Base-by-base conservation (phyloP, 2,113 vertebrate species). In the Odontesthes bonariensis region DNA sequence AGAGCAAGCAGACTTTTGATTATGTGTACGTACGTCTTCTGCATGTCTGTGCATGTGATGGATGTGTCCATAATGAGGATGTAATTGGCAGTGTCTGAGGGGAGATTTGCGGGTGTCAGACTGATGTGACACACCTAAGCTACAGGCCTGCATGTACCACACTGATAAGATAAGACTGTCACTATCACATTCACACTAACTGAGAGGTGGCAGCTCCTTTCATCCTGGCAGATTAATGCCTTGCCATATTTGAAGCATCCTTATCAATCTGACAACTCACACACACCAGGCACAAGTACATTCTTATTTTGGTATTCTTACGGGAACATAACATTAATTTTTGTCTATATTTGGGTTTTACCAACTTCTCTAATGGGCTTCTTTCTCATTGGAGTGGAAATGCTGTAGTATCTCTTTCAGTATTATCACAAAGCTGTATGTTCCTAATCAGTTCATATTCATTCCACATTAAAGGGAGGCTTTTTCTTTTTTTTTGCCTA, bases 91-190 rank as follows among this genome's bases (percentile, higher is more conserved):
- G 72, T 7, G 55, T 67, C 19, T 51, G 42, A 58, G 55, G 19
- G 61, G 16, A 67, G 79, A 83, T 61, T 55, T 44, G 64, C 55
- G 55, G 86, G 77, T 77, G 86, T 85, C 79, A 72, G 69, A 16
- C 55, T 20, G 74, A 58, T 62, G 73, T 4, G 52, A 63, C 63
- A 71, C 78, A 38, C 72, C 69, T 75, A 54, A 32, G 72, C 66
- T 51, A 61, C 69, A 17, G 72, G 72, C 66, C 75, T 70, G 76
- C 80, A 75, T 61, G 67, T 64, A 13, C 53, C 55, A 5, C 14
- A 1, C 69, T 61, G 88, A 88, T 89, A 77, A 85, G 82, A 90
- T 84, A 75, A 57, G 59, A 79, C 84, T 56, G 63, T 79, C 74
- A 42, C 57, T n/a, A 23, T 72, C 63, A 55, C 68, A 19, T 47